Conservation (phyloP, 2,797 vertebrate genomes). For the Eurystomus glaucurus region DNA sequence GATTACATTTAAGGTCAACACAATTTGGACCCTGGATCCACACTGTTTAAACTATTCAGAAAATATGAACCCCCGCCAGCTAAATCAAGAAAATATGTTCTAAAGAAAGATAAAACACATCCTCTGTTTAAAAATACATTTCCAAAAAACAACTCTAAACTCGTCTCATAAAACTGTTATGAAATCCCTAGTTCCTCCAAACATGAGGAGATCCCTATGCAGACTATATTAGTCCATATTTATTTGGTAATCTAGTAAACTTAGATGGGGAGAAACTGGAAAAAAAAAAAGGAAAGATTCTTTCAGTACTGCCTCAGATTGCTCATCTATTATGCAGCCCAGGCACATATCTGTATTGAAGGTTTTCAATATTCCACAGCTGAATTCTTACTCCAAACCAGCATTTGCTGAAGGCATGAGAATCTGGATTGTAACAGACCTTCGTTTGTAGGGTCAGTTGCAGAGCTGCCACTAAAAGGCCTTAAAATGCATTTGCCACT, state of each 20-base stretch:
- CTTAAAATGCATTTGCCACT: background rate
- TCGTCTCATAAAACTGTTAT: slow-evolving; percentile 47
- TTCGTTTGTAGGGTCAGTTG: background rate
- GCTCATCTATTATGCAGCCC: background rate
- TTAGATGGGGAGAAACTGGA: background rate
- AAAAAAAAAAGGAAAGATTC: background rate
- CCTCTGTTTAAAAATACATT: slow-evolving; percentile 58
- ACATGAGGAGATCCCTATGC: background rate
- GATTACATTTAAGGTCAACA: slow-evolving; percentile 43
- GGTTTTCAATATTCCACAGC: background rate
- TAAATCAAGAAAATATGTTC: slow-evolving; percentile 50
- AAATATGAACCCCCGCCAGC: background rate
- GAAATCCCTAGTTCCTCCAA: slow-evolving; percentile 24
- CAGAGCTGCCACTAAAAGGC: background rate
- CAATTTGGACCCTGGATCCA: background rate
- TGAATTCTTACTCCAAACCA: slow-evolving; percentile 1
- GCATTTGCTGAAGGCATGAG: background rate
- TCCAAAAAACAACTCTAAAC: slow-evolving; percentile 50
- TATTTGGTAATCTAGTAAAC: slow-evolving; percentile 62
- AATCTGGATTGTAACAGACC: background rate
- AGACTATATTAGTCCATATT: slow-evolving; percentile 5
- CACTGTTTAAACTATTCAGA: slow-evolving; percentile 12
- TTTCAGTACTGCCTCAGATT: slow-evolving; percentile 2
- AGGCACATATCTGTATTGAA: background rate
- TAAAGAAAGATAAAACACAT: slow-evolving; percentile 56